Percentiles rank a stretch among this genome's conserved stretches.
These are phyloP conservation scores for Epinotia nisella DNA, from an alignment of 2,888 invertebrate species.

Conservation along the genomic window DNA sequence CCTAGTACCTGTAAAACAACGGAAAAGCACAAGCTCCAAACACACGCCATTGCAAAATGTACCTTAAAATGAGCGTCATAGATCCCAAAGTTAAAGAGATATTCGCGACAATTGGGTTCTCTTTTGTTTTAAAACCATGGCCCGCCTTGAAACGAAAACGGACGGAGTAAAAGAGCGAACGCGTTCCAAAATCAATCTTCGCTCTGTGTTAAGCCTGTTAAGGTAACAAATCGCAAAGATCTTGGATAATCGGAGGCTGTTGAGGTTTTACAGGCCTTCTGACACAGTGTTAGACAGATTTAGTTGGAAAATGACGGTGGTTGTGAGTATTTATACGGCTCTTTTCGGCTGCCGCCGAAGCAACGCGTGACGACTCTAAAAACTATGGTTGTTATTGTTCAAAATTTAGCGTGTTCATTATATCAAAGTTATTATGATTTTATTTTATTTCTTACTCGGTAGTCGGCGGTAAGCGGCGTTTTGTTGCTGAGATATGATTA, in stretches of 20 bases:
- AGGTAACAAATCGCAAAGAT: background rate
- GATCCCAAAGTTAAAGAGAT: background rate
- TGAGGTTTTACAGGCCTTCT: conserved; percentile 12
- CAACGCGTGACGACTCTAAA: conserved; percentile 57
- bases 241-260: background rate
- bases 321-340: conserved; percentile 64
- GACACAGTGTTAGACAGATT: conserved; percentile 49
- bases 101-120: background rate
- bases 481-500: conserved; percentile 26
- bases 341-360: conserved; percentile 62
- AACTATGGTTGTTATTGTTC: conserved; percentile 40
- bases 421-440: conserved; percentile 37
- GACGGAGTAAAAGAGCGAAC: background rate
- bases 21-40: background rate
- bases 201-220: no score
- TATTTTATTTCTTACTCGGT: conserved; percentile 39
- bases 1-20: background rate
- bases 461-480: conserved; percentile 16
- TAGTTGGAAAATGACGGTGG: conserved; percentile 55
- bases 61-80: background rate
- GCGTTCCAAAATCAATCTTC: background rate
- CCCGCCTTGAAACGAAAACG: background rate
- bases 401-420: conserved; percentile 34
- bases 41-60: background rate
- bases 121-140: background rate